These are phyloP conservation scores for Gallinago jamesoni DNA, from an alignment of 2,113 vertebrate genomes.

Conservation along the genomic window DNA sequence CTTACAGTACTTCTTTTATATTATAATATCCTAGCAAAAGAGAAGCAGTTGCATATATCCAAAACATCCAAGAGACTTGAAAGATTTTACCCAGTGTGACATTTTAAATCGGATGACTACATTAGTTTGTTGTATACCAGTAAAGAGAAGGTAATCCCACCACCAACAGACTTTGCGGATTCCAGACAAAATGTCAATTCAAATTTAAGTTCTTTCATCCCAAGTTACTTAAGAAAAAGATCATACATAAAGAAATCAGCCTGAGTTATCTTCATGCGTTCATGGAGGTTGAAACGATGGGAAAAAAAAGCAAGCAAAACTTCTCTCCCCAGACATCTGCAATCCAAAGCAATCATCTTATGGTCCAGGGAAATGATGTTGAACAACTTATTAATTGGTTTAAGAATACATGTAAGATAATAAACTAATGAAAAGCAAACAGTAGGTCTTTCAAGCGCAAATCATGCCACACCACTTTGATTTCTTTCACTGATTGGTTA, in stretches of 20 bases:
- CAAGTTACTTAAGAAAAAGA: neutral
- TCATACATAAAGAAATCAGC: neutral
- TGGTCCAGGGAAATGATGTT: neutral
- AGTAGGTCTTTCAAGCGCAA: neutral
- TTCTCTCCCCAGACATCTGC: neutral
- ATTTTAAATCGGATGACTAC: neutral
- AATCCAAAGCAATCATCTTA: neutral
- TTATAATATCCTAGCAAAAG: neutral
- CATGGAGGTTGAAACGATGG: neutral
- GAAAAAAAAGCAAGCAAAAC: neutral
- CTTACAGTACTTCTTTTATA: neutral
- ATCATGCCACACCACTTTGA: neutral
- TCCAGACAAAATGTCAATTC: neutral
- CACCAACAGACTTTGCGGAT: neutral
- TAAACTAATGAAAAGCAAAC: neutral
- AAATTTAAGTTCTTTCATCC: neutral
- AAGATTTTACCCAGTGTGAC: neutral
- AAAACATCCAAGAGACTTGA: neutral
- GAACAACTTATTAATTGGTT: neutral
- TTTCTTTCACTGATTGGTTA: neutral
- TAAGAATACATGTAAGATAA: neutral
- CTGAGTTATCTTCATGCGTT: neutral
- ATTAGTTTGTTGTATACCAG: neutral
- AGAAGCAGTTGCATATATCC: neutral
- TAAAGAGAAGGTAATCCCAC: neutral